Conservation (phyloP, 2,797 vertebrate genomes). For the Salmo trutta region DNA sequence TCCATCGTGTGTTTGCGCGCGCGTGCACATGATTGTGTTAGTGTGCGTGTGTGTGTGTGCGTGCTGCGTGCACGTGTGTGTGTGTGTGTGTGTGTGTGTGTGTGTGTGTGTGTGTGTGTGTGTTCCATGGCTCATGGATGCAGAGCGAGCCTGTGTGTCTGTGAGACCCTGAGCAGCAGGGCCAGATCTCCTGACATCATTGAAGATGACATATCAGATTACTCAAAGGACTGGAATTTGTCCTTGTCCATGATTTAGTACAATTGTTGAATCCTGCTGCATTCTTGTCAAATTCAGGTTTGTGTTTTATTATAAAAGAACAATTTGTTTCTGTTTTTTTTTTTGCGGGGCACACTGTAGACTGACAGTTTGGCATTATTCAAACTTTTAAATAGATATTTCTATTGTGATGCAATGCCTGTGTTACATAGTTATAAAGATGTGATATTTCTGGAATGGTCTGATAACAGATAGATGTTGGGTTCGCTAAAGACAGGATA, state of each 20-base stretch:
- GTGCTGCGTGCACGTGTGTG: not conserved
- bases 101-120: slow-evolving; percentile 1
- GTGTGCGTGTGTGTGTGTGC: not conserved
- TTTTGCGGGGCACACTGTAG: not conserved
- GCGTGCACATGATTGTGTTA: not conserved
- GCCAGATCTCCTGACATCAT: slow-evolving; percentile 76
- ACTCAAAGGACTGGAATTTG: slow-evolving; percentile 86
- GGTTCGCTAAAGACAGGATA: not conserved
- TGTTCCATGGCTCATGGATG: not conserved
- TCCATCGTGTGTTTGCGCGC: not conserved
- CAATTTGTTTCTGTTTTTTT: not conserved
- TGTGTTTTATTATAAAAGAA: slow-evolving; percentile 12
- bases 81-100: too few relatives aligned
- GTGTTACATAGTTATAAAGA: not conserved
- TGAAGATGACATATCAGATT: slow-evolving; percentile 84
- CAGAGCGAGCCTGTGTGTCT: slow-evolving; percentile 9
- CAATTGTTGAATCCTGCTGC: slow-evolving; percentile 58
- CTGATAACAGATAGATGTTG: not conserved
- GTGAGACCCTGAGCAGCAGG: slow-evolving; percentile 48
- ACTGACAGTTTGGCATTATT: not conserved
- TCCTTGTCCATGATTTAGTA: slow-evolving; percentile 82
- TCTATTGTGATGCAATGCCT: not conserved
- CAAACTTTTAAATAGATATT: not conserved
- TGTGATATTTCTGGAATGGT: not conserved
- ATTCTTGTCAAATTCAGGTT: slow-evolving; percentile 20